A percentile compares a stretch with the other conserved stretches of the same genome.
Conservation (phyloP, 1,140 invertebrate genomes). For the Goniozus legneri region DNA sequence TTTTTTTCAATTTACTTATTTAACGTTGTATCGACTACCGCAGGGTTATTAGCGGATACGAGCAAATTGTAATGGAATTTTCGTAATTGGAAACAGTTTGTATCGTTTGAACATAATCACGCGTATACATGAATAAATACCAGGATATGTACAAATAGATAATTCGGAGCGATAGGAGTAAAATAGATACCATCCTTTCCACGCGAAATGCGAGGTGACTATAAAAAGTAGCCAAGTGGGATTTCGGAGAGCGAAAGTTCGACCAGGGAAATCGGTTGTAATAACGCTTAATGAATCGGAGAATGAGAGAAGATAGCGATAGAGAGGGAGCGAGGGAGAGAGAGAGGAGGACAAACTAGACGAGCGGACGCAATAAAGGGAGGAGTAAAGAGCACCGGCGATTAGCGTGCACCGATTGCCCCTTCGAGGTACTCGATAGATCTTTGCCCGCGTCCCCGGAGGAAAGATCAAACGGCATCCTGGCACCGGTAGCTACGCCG, state of each 20-base stretch:
- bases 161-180: background rate
- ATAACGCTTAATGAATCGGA: background rate
- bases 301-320: background rate
- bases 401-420: conserved; percentile 14
- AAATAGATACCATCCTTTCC: background rate
- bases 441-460: conserved; percentile 15
- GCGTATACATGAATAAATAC: too few species aligned
- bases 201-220: background rate
- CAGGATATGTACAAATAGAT: too few species aligned
- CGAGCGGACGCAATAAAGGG: background rate
- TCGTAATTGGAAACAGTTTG: too few species aligned
- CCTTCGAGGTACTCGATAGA: conserved; percentile 17
- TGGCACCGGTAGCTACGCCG: conserved; percentile 11
- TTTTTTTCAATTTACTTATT: too few species aligned
- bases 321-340: background rate
- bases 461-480: conserved; percentile 12
- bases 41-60: too few species aligned
- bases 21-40: too few species aligned
- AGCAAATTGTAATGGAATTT: too few species aligned
- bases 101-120: too few species aligned
- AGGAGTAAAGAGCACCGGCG: background rate
- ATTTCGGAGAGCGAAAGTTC: background rate
- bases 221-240: too few species aligned
- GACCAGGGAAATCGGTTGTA: background rate
- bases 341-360: background rate